Percentiles rank a stretch among this genome's conserved stretches.
Conservation (phyloP, 2,797 vertebrate species). For the Onychomys arenicola region DNA sequence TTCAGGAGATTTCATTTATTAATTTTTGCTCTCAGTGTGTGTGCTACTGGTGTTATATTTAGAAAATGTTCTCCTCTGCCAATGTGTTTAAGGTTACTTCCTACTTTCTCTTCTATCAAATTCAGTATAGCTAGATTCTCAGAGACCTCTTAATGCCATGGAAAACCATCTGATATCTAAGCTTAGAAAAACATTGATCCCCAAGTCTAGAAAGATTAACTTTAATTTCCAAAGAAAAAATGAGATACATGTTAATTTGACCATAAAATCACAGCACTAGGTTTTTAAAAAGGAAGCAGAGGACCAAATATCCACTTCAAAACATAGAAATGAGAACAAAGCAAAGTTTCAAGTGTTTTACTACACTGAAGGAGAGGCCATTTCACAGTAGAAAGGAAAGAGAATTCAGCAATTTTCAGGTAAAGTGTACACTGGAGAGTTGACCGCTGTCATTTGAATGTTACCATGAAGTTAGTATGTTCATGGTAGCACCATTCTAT, state of each 20-base stretch:
- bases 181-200: not conserved
- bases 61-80: no score
- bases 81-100: no score
- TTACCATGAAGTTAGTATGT: slow-evolving; percentile 49
- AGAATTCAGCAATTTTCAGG: slow-evolving; percentile 40
- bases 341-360: slow-evolving; percentile 52
- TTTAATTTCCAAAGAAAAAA: slow-evolving; percentile 24
- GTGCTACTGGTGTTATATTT: no score
- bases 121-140: not conserved
- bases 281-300: not conserved
- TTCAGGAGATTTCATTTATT: no score
- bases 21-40: no score
- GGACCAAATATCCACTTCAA: not conserved
- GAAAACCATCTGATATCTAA: not conserved
- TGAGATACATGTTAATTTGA: slow-evolving; percentile 29
- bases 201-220: slow-evolving; percentile 5
- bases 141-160: not conserved
- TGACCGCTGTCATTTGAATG: slow-evolving; percentile 52
- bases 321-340: slow-evolving; percentile 55
- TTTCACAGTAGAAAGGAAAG: slow-evolving; percentile 28
- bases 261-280: not conserved
- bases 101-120: no score
- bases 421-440: slow-evolving; percentile 12
- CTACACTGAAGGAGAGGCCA: slow-evolving; percentile 11
- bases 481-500: not conserved